Percentiles rank a stretch among this genome's conserved stretches.
Conservation (phyloP, 2,888 invertebrate genomes). For the Dilophus febrilis region DNA sequence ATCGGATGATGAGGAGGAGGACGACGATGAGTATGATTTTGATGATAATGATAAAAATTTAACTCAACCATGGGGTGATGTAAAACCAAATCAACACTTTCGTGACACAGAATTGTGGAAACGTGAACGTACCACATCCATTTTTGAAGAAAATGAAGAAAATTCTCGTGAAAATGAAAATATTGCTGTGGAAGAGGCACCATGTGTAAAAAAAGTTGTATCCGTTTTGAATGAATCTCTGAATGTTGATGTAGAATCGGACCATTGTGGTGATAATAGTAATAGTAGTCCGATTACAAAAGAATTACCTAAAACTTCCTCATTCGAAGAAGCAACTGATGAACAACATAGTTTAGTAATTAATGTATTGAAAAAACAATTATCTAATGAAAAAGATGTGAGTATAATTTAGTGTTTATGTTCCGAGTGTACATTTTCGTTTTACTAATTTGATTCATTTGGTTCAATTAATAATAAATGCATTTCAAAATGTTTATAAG, state of each 20-base stretch:
- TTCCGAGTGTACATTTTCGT: too few species aligned
- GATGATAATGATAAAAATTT: slow-evolving; percentile 17
- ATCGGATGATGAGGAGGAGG: neutral
- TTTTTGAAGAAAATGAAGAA: slow-evolving; percentile 21
- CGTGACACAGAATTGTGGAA: slow-evolving; percentile 27
- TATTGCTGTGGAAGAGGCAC: too few species aligned
- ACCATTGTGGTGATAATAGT: neutral
- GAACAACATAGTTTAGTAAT: slow-evolving; percentile 24
- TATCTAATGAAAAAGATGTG: neutral
- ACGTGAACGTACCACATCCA: slow-evolving; percentile 24
- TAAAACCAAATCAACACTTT: slow-evolving; percentile 21
- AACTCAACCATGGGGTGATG: slow-evolving; percentile 27
- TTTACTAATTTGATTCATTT: too few species aligned
- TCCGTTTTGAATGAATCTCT: too few species aligned
- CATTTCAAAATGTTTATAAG: too few species aligned
- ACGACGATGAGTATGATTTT: too few species aligned
- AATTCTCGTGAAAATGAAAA: slow-evolving; percentile 2
- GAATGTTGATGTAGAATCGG: slow-evolving; percentile 1
- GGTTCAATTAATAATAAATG: too few species aligned
- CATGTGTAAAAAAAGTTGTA: too few species aligned
- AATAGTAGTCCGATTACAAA: neutral
- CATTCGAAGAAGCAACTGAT: slow-evolving; percentile 27
- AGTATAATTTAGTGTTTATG: neutral
- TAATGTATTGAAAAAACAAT: slow-evolving; percentile 16
- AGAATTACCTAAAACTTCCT: slow-evolving; percentile 19